phyloP scores from a whole-genome alignment of 2,113 vertebrate species.

The Zosterops borbonicus region DNA sequence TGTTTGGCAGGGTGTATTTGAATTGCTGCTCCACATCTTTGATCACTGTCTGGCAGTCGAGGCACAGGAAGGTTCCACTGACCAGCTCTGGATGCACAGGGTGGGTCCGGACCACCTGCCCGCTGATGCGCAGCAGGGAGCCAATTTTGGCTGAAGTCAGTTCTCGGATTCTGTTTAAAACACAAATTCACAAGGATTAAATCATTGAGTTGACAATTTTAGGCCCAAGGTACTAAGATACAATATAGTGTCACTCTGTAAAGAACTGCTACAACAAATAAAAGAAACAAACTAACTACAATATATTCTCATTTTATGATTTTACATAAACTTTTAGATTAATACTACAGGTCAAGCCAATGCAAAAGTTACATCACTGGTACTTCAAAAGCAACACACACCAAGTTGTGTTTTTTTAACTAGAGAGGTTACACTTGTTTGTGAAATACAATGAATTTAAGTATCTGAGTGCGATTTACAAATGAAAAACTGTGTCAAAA shows the following conservation, averaged over 20 bases:
- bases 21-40: conserved; percentile 97
- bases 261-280: background rate
- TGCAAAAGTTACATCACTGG: background rate
- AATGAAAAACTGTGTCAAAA: background rate
- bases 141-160: conserved; percentile 91
- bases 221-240: background rate
- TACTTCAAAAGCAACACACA: background rate
- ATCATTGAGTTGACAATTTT: background rate
- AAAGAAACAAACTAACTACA: background rate
- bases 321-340: background rate
- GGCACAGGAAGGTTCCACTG: conserved; percentile 92
- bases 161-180: conserved; percentile 87
- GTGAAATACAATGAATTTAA: background rate
- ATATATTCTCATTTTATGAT: background rate
- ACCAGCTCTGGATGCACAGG: conserved; percentile 96
- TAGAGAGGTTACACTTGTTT: background rate
- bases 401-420: background rate
- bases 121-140: conserved; percentile 91
- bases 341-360: background rate
- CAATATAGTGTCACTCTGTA: background rate
- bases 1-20: conserved; percentile 95
- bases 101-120: conserved; percentile 96
- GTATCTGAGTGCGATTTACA: background rate
- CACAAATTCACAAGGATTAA: background rate
- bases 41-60: conserved; percentile 93